A percentile compares a stretch with the other conserved stretches of the same genome.
These are phyloP conservation scores for Procambarus virginalis DNA, from an alignment of 1,140 invertebrate species.

Conservation along the genomic window DNA sequence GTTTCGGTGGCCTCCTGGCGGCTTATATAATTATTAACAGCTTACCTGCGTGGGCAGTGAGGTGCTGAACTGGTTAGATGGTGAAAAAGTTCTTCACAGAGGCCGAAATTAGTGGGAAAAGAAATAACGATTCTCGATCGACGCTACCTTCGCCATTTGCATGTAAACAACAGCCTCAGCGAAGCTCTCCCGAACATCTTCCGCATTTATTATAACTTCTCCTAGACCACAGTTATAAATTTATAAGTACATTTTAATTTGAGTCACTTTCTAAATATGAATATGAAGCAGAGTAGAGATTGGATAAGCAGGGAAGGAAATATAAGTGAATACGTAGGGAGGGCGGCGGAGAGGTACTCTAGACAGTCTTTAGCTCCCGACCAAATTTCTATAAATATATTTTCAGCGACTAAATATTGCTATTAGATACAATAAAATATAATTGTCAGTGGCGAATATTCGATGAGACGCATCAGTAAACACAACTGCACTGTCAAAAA, in stretches of 20 bases:
- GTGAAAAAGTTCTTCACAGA: not conserved
- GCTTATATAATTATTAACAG: constrained; percentile 18
- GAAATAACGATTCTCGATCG: constrained; percentile 39
- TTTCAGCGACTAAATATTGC: too few species aligned
- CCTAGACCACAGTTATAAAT: not conserved
- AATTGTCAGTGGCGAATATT: too few species aligned
- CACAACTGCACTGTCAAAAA: too few species aligned
- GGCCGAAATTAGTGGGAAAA: constrained; percentile 15
- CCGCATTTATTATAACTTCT: not conserved
- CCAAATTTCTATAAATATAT: too few species aligned
- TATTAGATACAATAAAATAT: too few species aligned
- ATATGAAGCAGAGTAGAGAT: too few species aligned
- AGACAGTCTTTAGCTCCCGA: too few species aligned
- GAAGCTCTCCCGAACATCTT: not conserved
- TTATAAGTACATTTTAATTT: not conserved
- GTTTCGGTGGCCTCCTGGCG: not conserved
- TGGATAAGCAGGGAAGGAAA: too few species aligned
- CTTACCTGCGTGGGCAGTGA: constrained; percentile 17
- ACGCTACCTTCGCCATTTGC: constrained; percentile 50
- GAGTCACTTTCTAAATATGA: too few species aligned
- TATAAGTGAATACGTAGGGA: too few species aligned
- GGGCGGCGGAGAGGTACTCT: too few species aligned
- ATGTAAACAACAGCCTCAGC: constrained; percentile 39
- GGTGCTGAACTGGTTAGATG: not conserved
- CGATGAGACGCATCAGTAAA: too few species aligned